These are phyloP conservation scores for Sternotherus odoratus DNA, from an alignment of 2,797 vertebrate species.

Conservation along the genomic window DNA sequence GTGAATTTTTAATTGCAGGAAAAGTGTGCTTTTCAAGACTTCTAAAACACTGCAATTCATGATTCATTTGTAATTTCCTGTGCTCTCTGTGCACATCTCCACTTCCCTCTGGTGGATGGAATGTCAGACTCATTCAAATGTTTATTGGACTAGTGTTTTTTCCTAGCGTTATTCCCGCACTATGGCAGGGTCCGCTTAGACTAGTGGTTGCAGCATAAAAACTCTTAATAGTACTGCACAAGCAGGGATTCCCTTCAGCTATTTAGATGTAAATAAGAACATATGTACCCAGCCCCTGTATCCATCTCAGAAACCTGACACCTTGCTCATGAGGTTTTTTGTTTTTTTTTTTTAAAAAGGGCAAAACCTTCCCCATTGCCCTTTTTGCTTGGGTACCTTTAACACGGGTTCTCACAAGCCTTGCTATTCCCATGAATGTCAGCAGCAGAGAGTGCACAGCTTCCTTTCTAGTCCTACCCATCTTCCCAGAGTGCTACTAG, in stretches of 20 bases:
- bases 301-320: not conserved
- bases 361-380: not conserved
- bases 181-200: no score
- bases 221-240: not conserved
- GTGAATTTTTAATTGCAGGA: not conserved
- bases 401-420: not conserved
- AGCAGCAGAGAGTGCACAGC: not conserved
- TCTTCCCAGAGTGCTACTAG: not conserved
- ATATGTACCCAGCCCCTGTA: not conserved
- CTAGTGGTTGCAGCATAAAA: not conserved
- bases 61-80: no score
- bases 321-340: no score
- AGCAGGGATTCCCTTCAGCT: not conserved
- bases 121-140: not conserved
- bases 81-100: not conserved
- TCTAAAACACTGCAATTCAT: not conserved
- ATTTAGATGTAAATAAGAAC: not conserved
- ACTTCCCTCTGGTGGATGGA: not conserved
- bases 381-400: not conserved
- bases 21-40: not conserved
- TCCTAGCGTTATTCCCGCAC: no score
- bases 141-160: not conserved
- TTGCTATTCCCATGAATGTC: fast-evolving
- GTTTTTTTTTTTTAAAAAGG: no score
- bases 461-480: not conserved